These are phyloP conservation scores for Falco biarmicus DNA, from an alignment of 2,797 vertebrate species.

Conservation along the genomic window DNA sequence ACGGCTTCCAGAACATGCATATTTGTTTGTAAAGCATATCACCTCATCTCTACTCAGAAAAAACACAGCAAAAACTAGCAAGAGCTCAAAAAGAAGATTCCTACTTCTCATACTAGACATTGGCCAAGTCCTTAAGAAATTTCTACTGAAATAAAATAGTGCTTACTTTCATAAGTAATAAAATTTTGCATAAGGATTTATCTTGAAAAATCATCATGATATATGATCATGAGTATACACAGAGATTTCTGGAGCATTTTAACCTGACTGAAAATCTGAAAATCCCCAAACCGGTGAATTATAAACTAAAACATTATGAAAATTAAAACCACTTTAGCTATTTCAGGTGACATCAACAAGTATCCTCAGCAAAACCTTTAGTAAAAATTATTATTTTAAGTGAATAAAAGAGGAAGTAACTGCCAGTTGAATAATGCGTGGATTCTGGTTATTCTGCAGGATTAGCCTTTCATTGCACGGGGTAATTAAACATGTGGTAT, in stretches of 20 bases:
- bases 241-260: neutral
- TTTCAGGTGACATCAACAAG: neutral
- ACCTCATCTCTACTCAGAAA: neutral
- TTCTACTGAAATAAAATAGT: neutral
- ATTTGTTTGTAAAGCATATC: neutral
- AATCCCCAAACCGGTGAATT: neutral
- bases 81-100: neutral
- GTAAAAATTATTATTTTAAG: neutral
- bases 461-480: neutral
- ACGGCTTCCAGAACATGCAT: neutral
- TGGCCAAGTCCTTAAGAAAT: neutral
- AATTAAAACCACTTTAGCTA: neutral
- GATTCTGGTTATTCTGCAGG: neutral
- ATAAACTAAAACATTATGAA: neutral
- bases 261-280: neutral
- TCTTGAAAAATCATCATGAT: neutral
- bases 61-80: neutral
- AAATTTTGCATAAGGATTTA: neutral
- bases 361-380: neutral
- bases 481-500: neutral
- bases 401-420: neutral
- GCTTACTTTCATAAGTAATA: neutral
- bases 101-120: neutral
- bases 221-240: neutral
- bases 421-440: neutral